These are phyloP conservation scores for Rana temporaria DNA, from an alignment of 2,113 vertebrate genomes.

Conservation along the genomic window DNA sequence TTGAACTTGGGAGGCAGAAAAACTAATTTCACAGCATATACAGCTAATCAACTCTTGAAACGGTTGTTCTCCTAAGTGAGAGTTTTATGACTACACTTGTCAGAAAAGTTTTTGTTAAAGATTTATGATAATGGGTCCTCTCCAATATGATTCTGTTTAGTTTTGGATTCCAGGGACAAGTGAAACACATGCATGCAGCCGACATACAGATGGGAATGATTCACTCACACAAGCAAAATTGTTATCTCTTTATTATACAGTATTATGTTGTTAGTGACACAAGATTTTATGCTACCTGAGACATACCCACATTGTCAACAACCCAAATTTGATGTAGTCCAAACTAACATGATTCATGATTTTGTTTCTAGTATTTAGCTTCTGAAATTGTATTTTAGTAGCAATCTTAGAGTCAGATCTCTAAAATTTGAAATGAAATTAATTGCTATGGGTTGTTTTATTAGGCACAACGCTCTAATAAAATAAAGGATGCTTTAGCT, in stretches of 20 bases:
- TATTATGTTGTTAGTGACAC: too few species aligned
- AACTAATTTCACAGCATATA: background rate
- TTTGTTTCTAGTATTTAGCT: too few species aligned
- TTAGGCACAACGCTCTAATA: too few species aligned
- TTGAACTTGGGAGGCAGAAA: background rate
- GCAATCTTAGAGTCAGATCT: too few species aligned
- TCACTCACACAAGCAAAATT: background rate
- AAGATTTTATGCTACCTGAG: too few species aligned
- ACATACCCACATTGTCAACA: too few species aligned
- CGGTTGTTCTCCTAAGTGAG: conserved; percentile 10
- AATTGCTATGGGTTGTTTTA: too few species aligned
- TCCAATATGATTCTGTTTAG: conserved; percentile 47
- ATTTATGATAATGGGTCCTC: conserved; percentile 42
- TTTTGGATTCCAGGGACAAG: conserved; percentile 43
- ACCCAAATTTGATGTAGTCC: too few species aligned
- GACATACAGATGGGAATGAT: conserved; percentile 48
- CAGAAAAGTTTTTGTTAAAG: conserved; percentile 28
- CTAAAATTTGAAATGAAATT: too few species aligned
- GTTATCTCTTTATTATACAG: background rate
- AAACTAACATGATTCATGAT: too few species aligned
- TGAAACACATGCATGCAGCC: conserved; percentile 48
- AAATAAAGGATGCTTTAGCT: too few species aligned
- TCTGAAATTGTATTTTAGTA: too few species aligned
- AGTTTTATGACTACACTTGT: conserved; percentile 32
- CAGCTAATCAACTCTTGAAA: conserved; percentile 23